These are phyloP conservation scores for Cinclus mexicanus DNA, from an alignment of 2,113 vertebrate species.

Conservation along the genomic window DNA sequence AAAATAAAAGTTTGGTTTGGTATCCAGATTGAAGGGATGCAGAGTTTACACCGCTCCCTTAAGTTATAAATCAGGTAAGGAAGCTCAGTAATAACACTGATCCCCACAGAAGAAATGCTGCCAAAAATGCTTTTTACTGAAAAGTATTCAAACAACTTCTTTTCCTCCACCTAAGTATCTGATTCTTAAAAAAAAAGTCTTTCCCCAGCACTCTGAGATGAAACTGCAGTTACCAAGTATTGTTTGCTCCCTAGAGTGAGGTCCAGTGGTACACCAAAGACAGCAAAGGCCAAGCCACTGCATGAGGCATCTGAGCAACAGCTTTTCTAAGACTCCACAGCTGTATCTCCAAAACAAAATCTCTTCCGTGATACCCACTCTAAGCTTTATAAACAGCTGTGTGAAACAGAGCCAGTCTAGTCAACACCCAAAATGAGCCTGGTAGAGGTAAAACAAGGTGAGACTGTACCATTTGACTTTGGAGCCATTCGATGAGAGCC, in stretches of 20 bases:
- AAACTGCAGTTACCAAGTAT: neutral
- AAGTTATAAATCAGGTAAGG: neutral
- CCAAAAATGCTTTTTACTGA: neutral
- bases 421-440: fast-evolving
- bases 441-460: neutral
- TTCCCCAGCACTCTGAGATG: neutral
- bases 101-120: neutral
- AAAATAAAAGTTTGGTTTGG: neutral
- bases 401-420: neutral
- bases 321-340: neutral
- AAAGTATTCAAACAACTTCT: neutral
- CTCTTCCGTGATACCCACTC: neutral
- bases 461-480: constrained; percentile 85
- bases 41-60: neutral
- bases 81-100: neutral
- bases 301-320: neutral
- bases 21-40: neutral
- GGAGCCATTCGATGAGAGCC: constrained; percentile 88
- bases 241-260: neutral
- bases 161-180: neutral
- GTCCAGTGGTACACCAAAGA: neutral
- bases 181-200: neutral
- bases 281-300: neutral
- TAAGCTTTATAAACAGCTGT: neutral
- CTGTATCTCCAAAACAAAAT: neutral